A percentile compares a stretch with the other conserved stretches of the same genome.
These are phyloP conservation scores for Erebia aethiops DNA, from an alignment of 2,888 invertebrate genomes.

Conservation along the genomic window DNA sequence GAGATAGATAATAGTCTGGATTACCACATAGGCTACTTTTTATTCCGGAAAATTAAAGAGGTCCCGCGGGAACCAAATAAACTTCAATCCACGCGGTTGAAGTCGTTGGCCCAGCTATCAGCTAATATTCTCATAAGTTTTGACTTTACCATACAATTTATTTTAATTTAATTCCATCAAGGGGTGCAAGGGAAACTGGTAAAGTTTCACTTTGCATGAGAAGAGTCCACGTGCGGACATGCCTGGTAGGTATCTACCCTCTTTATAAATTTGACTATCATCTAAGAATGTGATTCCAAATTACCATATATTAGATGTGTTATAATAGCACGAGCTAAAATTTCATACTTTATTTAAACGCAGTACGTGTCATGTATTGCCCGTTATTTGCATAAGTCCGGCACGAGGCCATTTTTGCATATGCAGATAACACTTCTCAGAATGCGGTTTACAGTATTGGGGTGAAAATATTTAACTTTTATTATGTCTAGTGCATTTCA, in stretches of 20 bases:
- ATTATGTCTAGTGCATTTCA: neutral
- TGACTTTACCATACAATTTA: neutral
- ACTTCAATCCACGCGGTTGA: too few relatives aligned
- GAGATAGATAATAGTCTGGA: too few relatives aligned
- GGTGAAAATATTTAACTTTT: constrained; percentile 31
- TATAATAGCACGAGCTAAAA: constrained; percentile 22
- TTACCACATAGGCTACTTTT: too few relatives aligned
- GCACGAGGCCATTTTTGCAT: constrained; percentile 34
- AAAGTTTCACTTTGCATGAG: constrained; percentile 14
- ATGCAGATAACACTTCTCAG: constrained; percentile 36
- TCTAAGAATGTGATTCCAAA: constrained; percentile 18
- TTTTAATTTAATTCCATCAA: constrained; percentile 11
- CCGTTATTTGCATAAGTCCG: constrained; percentile 28
- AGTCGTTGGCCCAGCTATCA: too few relatives aligned
- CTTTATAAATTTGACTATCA: constrained; percentile 7
- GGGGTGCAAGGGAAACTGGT: neutral
- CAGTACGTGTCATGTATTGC: constrained; percentile 21
- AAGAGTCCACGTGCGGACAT: constrained; percentile 16
- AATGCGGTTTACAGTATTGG: constrained; percentile 31
- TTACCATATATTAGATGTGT: constrained; percentile 17
- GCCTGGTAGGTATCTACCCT: constrained; percentile 2
- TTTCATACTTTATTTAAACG: constrained; percentile 21
- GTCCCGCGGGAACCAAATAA: too few relatives aligned
- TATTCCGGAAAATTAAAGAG: too few relatives aligned
- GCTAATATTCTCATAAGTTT: neutral